Base-by-base conservation (phyloP, 2,113 vertebrate genomes). In the Fulica atra region DNA sequence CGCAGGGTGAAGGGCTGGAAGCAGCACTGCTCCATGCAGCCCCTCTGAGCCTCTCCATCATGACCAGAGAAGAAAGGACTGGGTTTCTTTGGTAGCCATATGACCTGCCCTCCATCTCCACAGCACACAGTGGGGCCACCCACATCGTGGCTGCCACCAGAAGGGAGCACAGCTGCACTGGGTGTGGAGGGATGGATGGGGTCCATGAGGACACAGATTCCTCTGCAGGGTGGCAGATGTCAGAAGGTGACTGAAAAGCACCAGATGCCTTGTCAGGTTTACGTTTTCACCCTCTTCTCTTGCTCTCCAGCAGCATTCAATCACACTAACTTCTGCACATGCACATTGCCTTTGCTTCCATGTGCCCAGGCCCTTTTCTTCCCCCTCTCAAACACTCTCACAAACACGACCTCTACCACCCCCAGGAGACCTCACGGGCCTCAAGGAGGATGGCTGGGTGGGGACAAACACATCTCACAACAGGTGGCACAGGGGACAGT, bases 111-210 rank as follows among this genome's bases (percentile, higher is more conserved):
- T 81, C 40, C 42, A 46, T 12, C 26, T 40, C 42, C 31, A 57
- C 10, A 33, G 48, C 35, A 35, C 10, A 2, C 10, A 13, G 17
- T 35, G 29, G 66, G 40, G 53, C 9, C 38, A 24, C 26, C 10
- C 53, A 10, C 14, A 17, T 13, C 26, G 51, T 51, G 50, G 31
- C 59, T 91, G 23, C 28, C 24, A 17, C 26, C 31, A 17, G 25
- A 26, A 50, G 46, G 40, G 15, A 81, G 12, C 2, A 1, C 1
- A 3, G 63, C 25, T 6, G 1, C 1, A 0, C 13, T 42, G 17
- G 63, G 7, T 36, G 16, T 2, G 1, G 48, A 68, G 61, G 46
- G 17, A 33, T 6, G 20, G 40, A 38, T 0, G 5, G 64, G 42
- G 36, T 4, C 0, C 1, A 0, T 29, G 24, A 77, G 36, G 42